These are phyloP conservation scores for Stratiomys singularior DNA, from an alignment of 2,888 invertebrate genomes.

Conservation along the genomic window DNA sequence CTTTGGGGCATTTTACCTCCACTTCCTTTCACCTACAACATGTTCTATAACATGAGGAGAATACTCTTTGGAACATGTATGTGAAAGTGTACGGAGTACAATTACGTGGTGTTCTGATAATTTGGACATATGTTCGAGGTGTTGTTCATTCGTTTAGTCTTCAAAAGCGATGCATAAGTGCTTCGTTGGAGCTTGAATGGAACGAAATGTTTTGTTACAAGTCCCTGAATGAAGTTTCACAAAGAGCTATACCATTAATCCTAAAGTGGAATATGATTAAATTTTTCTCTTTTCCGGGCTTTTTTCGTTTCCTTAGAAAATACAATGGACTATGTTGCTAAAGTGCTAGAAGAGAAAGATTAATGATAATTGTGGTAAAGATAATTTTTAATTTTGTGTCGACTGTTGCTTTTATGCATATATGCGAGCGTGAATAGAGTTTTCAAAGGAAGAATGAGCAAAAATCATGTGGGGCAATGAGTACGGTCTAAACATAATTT, in stretches of 20 bases:
- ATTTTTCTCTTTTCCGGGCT: neutral
- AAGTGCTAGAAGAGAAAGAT: too few relatives aligned
- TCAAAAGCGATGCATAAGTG: neutral
- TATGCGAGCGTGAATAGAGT: too few relatives aligned
- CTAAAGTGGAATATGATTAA: neutral
- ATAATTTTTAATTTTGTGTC: too few relatives aligned
- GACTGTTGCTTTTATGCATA: too few relatives aligned
- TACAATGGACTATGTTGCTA: neutral
- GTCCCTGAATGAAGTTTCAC: neutral
- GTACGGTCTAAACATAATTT: too few relatives aligned
- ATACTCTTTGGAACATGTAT: neutral
- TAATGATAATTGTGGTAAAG: too few relatives aligned
- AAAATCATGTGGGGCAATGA: too few relatives aligned
- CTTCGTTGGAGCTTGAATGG: neutral
- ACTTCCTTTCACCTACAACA: neutral
- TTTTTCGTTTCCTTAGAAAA: neutral
- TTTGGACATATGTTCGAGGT: constrained; percentile 44
- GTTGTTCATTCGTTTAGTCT: neutral
- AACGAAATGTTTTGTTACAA: neutral
- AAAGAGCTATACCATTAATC: constrained; percentile 1
- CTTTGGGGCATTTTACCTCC: neutral
- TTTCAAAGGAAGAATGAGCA: too few relatives aligned
- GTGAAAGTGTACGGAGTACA: constrained; percentile 47
- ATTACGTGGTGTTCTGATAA: constrained; percentile 49
- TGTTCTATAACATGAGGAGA: constrained; percentile 7